phyloP scores from a whole-genome alignment of 2,113 vertebrate genomes.

The Dicaeum eximium region DNA sequence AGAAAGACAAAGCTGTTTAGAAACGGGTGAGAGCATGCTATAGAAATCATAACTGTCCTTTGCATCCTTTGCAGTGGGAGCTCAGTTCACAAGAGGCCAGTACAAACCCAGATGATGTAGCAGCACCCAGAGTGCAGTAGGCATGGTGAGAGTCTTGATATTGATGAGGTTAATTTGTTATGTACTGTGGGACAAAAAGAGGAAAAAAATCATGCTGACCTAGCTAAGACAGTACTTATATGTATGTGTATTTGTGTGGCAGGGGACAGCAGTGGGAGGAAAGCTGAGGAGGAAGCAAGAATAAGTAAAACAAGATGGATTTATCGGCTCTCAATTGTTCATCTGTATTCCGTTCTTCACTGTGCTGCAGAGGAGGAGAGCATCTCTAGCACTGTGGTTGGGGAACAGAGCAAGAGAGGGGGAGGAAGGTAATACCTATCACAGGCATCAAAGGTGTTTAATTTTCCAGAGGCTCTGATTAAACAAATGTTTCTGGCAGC shows the following conservation, averaged over 20 bases:
- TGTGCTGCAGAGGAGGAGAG: constrained; percentile 47
- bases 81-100: not conserved
- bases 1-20: not conserved
- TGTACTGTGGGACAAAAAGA: not conserved
- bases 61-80: not conserved
- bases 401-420: not conserved
- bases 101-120: not conserved
- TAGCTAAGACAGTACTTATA: not conserved
- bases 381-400: not conserved
- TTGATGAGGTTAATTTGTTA: constrained; percentile 34
- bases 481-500: constrained; percentile 65
- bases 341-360: constrained; percentile 34
- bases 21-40: not conserved
- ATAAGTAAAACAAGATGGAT: constrained; percentile 33
- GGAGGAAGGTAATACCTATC: constrained; percentile 40
- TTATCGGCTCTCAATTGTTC: constrained; percentile 9
- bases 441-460: constrained; percentile 36
- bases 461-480: constrained; percentile 66
- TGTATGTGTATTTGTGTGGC: not conserved
- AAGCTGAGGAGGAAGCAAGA: constrained; percentile 8
- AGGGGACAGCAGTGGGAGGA: constrained; percentile 30
- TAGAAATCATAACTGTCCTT: not conserved
- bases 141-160: not conserved
- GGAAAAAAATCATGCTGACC: not conserved
- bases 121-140: not conserved